Base-by-base conservation (phyloP, 1,140 invertebrate genomes). In the Dolichoris vasculosae region DNA sequence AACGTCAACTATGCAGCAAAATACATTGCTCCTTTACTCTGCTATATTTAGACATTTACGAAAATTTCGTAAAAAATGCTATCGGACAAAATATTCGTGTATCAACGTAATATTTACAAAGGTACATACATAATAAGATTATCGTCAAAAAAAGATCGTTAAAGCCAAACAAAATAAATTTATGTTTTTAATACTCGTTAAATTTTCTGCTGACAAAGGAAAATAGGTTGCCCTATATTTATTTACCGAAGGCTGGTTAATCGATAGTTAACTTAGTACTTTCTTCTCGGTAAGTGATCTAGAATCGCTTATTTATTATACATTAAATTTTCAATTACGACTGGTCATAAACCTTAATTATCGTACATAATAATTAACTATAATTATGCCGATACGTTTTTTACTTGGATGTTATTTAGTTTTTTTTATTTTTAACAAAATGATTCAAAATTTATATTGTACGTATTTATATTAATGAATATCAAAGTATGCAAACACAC, bases 211-310 rank as follows among this genome's bases (percentile, higher is more conserved):
- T 77, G 75, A 40, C 55, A 40, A 40, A 79, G 26, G 43, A 17
- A 79, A 79, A 79, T 64, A 64, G 77, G 32, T 38, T 35, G 32
- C 15, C 9, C 35, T 78, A 78, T 51, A 77, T 64, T 8, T 64
- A 64, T 43, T 64, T 23, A 38, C 32, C 26, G 17, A 64, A 63
- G 17, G 4, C 32, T 1, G 35, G 3, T 63, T 43, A 79, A 79
- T 79, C 77, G 43, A 79, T 79, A 64, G n/a, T 3, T 32, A 51
- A 59, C 35, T 13, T 20, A 32, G 46, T 35, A 20, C 46, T 55
- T 40, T 32, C 77, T 35, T 43, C 20, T 79, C 11, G 64, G 43
- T 64, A 79, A 43, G 55, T 79, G 26, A 79, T 79, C 55, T 40
- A 73, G 20, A 43, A 59, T 59, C 23, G 23, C 23, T 59, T 59